phyloP scores from a whole-genome alignment of 2,888 invertebrate species.

The Eristalinus aeneus region DNA sequence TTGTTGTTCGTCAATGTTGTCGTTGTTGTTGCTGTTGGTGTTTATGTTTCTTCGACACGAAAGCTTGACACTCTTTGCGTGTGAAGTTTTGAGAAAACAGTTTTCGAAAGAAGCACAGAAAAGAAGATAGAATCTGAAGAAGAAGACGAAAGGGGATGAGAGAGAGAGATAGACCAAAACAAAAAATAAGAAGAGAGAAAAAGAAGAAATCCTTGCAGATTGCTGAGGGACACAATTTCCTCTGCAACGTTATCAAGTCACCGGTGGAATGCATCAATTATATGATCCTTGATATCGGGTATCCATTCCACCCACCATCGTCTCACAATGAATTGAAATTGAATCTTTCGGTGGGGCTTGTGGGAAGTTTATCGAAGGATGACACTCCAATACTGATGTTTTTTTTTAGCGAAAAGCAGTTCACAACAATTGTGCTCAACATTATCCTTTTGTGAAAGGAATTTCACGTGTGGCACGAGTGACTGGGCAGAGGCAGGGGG shows the following conservation, averaged over 20 bases:
- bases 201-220: background rate
- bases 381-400: too few relatives aligned
- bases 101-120: background rate
- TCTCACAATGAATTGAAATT: background rate
- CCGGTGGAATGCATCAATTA: background rate
- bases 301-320: background rate
- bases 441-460: background rate
- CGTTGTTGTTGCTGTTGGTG: background rate
- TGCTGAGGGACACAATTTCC: background rate
- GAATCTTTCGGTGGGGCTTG: background rate
- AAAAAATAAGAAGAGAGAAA: too few relatives aligned
- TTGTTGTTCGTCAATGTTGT: background rate
- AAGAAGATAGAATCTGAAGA: background rate
- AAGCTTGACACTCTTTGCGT: background rate
- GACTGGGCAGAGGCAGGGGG: background rate
- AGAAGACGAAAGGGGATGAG: background rate
- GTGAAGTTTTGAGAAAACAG: background rate
- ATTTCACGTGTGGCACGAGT: background rate
- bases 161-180: background rate
- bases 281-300: background rate
- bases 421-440: slow-evolving; percentile 3
- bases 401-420: background rate
- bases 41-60: background rate
- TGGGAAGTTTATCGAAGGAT: background rate
- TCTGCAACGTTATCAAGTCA: background rate